Percentiles rank a stretch among this genome's conserved stretches.
phyloP scores from a whole-genome alignment of 2,113 vertebrate species.

The Podocnemis expansa region DNA sequence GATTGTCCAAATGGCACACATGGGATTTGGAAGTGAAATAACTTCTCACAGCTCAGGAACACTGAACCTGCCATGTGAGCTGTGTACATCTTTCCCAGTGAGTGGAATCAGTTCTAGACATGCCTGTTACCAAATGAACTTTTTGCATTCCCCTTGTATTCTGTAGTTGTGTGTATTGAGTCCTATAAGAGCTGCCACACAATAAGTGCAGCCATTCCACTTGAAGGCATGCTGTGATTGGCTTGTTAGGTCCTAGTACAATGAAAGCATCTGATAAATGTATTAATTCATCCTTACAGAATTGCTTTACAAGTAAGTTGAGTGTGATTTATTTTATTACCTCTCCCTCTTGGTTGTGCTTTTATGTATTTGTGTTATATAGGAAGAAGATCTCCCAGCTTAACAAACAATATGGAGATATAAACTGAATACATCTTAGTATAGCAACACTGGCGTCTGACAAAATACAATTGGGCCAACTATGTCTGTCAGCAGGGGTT shows the following conservation, averaged over 20 bases:
- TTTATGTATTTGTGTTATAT: not conserved
- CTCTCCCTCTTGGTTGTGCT: not conserved
- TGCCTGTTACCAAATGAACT: not conserved
- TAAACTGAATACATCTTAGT: not conserved
- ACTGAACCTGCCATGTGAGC: not conserved
- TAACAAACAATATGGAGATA: not conserved
- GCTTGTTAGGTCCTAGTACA: not conserved
- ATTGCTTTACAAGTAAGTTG: not conserved
- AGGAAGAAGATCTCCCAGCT: too few relatives aligned
- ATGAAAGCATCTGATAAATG: not conserved
- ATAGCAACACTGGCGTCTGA: not conserved
- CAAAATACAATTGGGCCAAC: not conserved
- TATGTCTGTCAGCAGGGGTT: not conserved
- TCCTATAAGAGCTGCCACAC: conserved; percentile 5
- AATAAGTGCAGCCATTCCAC: not conserved
- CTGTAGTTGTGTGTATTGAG: not conserved
- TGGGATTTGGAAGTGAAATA: conserved; percentile 20
- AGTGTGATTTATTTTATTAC: not conserved
- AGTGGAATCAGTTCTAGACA: not conserved
- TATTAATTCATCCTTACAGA: not conserved
- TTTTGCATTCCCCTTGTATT: conserved; percentile 21
- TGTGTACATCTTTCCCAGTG: not conserved
- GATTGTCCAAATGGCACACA: not conserved
- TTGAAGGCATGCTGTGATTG: not conserved
- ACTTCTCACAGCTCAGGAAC: conserved; percentile 3